Evolutionary conservation across 2,888 invertebrate genomes (phyloP).

Genomic region (Hetaerina titia): DNA sequence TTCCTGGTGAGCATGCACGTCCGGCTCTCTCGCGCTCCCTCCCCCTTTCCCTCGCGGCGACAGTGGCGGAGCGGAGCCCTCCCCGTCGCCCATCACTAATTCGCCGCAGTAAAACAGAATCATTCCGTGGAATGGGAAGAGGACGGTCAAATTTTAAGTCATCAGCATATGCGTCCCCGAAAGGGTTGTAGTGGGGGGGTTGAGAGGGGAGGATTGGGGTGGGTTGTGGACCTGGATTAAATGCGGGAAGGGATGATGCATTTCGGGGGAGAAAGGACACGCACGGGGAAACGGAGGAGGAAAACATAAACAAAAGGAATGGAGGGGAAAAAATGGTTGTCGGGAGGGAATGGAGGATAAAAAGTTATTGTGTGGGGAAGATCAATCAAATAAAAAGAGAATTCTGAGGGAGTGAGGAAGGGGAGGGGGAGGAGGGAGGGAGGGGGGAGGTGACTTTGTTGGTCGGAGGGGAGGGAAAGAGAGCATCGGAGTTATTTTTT

Average conservation of each 20-base stretch:
- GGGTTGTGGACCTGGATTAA: neutral
- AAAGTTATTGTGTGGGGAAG: neutral
- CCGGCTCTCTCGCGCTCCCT: no score
- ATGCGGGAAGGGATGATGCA: neutral
- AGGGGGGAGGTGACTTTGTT: neutral
- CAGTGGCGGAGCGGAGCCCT: no score
- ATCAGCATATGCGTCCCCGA: neutral
- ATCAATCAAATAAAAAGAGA: constrained; percentile 20
- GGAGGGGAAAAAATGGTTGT: neutral
- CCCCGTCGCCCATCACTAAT: no score
- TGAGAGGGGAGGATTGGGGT: no score
- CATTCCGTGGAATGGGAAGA: neutral
- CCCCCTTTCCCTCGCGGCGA: no score
- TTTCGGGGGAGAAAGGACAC: neutral
- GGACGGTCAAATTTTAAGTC: neutral
- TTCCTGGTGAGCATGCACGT: no score
- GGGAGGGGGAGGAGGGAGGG: neutral
- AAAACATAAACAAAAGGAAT: neutral
- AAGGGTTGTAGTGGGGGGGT: no score
- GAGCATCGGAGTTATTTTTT: neutral
- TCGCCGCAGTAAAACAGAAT: neutral
- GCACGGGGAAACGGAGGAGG: neutral
- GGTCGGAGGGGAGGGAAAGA: neutral
- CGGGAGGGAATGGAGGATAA: constrained; percentile 7
- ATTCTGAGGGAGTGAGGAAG: neutral